Base-by-base conservation (phyloP, 2,797 vertebrate species). In the Pseudochaenichthys georgianus region DNA sequence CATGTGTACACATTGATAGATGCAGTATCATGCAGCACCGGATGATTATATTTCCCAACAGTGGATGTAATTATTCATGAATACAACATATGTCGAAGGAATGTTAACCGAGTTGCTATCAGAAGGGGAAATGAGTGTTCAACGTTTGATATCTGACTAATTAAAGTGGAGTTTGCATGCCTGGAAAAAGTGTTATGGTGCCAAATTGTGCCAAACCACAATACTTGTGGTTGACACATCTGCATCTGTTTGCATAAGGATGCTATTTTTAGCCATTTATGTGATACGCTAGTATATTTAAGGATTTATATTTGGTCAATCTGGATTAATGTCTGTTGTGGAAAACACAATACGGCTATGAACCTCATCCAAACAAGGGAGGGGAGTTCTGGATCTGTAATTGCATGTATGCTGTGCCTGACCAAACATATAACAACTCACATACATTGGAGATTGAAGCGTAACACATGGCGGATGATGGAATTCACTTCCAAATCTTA, bases 241-340 rank as follows among this genome's bases (percentile, higher is more conserved):
- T 85, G 84, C 61, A 83, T 87, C 80, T 81, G 76, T 89, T 92
- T 89, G 81, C 77, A 75, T 59, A 67, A 1, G 71, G 78, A 31
- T 68, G 69, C 85, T 91, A 91, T 93, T 92, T 92, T 82, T 91
- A 93, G 87, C 86, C 53, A 77, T 87, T 77, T 78, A 89, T 91
- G 82, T 88, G 83, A 87, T 87, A 88, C 19, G 68, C 70, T 64
- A 77, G 84, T 87, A 85, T 92, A 87, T 88, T 90, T 87, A 88
- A 85, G 83, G 80, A 80, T 85, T 90, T 88, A 87, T 86, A 88
- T 90, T 90, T 69, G 77, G 83, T 84, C 75, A 70, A 86, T 90
- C 86, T 81, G 84, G 87, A 92, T 92, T 76, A 83, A 92, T 93
- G 82, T 72, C 80, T 92, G 86, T 91, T 84, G 82, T 91, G 88